Evolutionary conservation across 2,888 invertebrate genomes (phyloP), one percentile per base, ranked within the genome.

Genomic region (Eretmocerus hayati): DNA sequence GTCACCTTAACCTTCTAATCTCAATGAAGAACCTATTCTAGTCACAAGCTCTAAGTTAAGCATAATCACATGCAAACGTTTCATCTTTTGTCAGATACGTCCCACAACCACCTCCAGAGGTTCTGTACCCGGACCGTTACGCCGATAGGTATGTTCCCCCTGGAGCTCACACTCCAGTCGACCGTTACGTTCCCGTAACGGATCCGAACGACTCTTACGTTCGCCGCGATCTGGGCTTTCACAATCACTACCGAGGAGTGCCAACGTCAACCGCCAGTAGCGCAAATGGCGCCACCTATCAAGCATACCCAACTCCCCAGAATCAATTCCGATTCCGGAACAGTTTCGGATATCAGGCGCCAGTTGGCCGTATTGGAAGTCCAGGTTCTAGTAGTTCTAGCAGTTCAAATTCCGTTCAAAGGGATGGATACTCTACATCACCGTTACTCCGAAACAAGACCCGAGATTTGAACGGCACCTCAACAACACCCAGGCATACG

Each of bases 91-190:
- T 20, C 38, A 60, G 60, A 42, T 84, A 84, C 66, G 83, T 84
- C 61, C 84, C 84, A 48, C 71, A 72, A 46, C 71, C 71, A 20
- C 68, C 71, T 1, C 66, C 69, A 13, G 71, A 71, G 57, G 65
- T 69, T 2, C 62, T 71, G 9, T 71, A 70, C 35, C 67, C 71
- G 3, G 71, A 71, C 9, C 58, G 67, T 50, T 67, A 69, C 51
- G 66, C 66, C 42, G 75, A 75, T 46, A 75, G 82, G 58, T 83
- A 83, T 61, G 77, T 83, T 56, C 81, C 83, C 18, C 81, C 83
- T 5, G 80, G 82, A 53, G 83, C 82, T 15, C 84, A 84, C 69
- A 81, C 82, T 62, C 83, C 84, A 15, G 81, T 83, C 57, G 84
- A 84, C 72, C 78, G 84, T 59, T 84, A 84, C 67, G 81, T 84